phyloP scores from a whole-genome alignment of 2,113 vertebrate species.

The Toxostoma redivivum region DNA sequence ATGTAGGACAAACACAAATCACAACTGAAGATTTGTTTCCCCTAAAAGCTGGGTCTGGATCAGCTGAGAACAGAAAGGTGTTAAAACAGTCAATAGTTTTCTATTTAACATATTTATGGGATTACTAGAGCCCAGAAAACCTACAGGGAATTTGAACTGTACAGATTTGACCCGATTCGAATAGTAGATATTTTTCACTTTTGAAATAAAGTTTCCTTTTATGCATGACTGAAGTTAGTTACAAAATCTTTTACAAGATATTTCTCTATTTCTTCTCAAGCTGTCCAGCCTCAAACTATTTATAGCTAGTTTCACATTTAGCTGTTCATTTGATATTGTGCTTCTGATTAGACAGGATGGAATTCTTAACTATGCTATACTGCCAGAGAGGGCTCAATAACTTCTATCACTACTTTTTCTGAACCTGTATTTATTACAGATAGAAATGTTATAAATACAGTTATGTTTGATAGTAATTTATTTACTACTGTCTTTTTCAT shows the following conservation, averaged over 20 bases:
- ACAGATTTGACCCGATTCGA: neutral
- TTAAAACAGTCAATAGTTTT: neutral
- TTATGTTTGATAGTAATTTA: neutral
- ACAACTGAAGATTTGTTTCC: neutral
- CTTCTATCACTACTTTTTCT: neutral
- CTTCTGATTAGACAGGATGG: neutral
- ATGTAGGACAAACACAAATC: neutral
- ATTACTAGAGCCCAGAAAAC: neutral
- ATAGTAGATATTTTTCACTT: neutral
- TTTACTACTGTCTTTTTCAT: neutral
- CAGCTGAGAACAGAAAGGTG: neutral
- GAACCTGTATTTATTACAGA: neutral
- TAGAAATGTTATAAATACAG: neutral
- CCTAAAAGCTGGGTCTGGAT: neutral
- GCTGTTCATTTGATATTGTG: neutral
- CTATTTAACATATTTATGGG: conserved; percentile 22
- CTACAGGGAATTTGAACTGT: neutral
- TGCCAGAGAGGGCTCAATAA: neutral
- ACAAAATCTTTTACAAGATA: neutral
- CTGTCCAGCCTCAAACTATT: neutral
- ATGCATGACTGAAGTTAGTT: neutral
- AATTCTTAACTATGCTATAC: neutral
- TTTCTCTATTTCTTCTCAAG: neutral
- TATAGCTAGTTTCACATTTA: neutral
- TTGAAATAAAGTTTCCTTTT: neutral